Conservation (phyloP, 2,888 invertebrate species). For the Caenorhabditis parvicauda region DNA sequence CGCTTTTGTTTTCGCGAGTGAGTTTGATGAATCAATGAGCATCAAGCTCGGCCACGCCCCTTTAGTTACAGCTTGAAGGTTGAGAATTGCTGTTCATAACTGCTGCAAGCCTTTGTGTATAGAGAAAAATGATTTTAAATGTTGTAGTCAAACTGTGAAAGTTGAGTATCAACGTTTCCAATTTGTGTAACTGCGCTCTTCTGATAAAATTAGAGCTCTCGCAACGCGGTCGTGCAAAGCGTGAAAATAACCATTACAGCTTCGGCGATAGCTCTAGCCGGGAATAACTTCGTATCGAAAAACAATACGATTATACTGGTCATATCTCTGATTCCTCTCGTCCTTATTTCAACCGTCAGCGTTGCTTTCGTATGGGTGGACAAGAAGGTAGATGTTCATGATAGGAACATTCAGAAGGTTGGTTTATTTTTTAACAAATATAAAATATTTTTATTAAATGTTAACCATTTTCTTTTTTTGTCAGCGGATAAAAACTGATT, state of each 20-base stretch:
- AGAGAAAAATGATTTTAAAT: too few relatives aligned
- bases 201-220: background rate
- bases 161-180: too few relatives aligned
- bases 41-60: too few relatives aligned
- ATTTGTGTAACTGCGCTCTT: too few relatives aligned
- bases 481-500: background rate
- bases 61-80: too few relatives aligned
- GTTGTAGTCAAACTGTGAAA: too few relatives aligned
- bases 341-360: constrained; percentile 17
- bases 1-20: constrained; percentile 38
- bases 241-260: constrained; percentile 22
- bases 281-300: constrained; percentile 22
- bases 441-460: background rate
- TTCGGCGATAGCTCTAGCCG: constrained; percentile 35
- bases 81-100: too few relatives aligned
- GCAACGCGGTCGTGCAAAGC: background rate
- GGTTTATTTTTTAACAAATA: background rate
- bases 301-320: constrained; percentile 17
- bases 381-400: background rate
- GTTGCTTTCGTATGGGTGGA: constrained; percentile 11
- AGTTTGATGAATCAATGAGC: too few relatives aligned
- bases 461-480: background rate
- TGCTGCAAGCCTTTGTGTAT: too few relatives aligned
- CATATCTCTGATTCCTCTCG: constrained; percentile 25
- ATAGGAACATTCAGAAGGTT: background rate